Evolutionary conservation across 1,140 invertebrate species (phyloP).

Genomic region (Lepidurus packardi): DNA sequence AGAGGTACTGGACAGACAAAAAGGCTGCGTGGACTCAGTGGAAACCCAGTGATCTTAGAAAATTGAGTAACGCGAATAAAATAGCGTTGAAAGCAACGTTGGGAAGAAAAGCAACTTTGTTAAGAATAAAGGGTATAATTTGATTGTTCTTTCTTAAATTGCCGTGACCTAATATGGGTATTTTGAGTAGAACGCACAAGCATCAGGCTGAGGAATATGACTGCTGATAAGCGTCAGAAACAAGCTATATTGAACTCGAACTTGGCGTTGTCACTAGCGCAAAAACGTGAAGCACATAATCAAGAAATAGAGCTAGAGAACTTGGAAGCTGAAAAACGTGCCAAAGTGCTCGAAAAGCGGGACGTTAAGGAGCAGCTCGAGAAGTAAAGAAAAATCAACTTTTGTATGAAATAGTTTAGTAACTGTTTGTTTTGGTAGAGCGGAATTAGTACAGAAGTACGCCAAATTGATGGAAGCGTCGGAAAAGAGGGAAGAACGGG

Average conservation of each 20-base stretch:
- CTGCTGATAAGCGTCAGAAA: neutral
- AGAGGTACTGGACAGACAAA: neutral
- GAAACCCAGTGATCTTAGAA: neutral
- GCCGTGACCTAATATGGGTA: neutral
- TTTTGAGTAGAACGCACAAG: neutral
- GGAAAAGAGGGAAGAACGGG: neutral
- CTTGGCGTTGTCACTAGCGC: neutral
- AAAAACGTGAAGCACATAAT: neutral
- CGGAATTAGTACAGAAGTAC: neutral
- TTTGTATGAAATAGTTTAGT: neutral
- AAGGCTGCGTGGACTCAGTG: neutral
- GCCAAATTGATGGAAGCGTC: neutral
- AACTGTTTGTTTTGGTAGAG: neutral
- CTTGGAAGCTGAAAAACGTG: neutral
- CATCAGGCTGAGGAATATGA: neutral
- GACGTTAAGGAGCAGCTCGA: neutral
- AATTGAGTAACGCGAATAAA: neutral
- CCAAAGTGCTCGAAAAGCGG: neutral
- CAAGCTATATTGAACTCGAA: neutral
- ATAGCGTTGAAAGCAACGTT: neutral
- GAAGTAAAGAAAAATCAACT: neutral
- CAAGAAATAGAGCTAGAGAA: neutral
- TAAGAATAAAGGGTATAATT: neutral
- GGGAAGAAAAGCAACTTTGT: slow-evolving; percentile 13
- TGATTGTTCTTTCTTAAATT: neutral